A percentile compares a stretch with the other conserved stretches of the same genome.
Conservation (phyloP, 2,797 vertebrate genomes). For the Australoheros facetus region DNA sequence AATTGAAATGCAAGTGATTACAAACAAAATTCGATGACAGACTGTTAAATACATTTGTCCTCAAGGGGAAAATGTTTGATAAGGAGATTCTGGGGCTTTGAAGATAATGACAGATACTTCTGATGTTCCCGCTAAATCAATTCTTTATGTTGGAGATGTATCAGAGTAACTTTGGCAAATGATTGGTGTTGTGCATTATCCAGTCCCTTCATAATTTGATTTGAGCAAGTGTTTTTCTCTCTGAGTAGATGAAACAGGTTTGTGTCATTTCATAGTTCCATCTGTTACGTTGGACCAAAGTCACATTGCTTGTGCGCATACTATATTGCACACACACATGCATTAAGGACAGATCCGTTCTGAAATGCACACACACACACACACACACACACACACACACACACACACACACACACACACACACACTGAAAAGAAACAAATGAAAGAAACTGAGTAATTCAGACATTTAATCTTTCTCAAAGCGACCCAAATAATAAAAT, state of each 20-base stretch:
- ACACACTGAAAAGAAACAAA: not conserved
- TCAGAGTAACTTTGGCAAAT: constrained; percentile 32
- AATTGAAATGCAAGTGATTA: constrained; percentile 41
- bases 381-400: not conserved
- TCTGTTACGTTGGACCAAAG: constrained; percentile 60
- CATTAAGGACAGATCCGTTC: constrained; percentile 11
- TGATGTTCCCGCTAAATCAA: constrained; percentile 28
- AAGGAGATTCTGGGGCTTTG: constrained; percentile 35
- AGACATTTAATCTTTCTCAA: constrained; percentile 23
- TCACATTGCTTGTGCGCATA: constrained; percentile 8
- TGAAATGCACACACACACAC: constrained; percentile 6
- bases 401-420: constrained; percentile 5
- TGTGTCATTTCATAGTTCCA: constrained; percentile 52
- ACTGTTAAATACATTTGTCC: constrained; percentile 35
- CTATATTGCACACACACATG: not conserved
- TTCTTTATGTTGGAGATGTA: constrained; percentile 31
- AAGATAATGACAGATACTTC: constrained; percentile 38
- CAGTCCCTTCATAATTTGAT: constrained; percentile 28
- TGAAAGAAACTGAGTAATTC: constrained; percentile 7
- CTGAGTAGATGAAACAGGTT: constrained; percentile 48
- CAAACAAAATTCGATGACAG: constrained; percentile 37
- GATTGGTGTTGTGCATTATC: constrained; percentile 27
- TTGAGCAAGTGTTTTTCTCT: constrained; percentile 28
- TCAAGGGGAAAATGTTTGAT: constrained; percentile 19
- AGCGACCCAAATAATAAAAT: not conserved